Base-by-base conservation (phyloP, 1,140 invertebrate genomes). In the Dendroctonus ponderosae region DNA sequence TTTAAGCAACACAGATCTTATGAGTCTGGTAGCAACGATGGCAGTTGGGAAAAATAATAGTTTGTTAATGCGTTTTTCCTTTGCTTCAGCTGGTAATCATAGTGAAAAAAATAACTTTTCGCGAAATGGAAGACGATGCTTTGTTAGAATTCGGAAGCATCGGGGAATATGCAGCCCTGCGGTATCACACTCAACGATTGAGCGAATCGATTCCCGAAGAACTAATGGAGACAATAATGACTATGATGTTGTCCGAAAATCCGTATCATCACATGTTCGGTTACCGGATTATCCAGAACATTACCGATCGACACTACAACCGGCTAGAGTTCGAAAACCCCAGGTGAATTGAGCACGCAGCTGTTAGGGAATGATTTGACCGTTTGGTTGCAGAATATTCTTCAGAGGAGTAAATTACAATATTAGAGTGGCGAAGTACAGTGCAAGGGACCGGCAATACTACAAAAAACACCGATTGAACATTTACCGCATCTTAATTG, bases 241-340 rank as follows among this genome's bases (percentile, higher is more conserved):
- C 77, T 15, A 80, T 85, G 76, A 80, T 85, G 49, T 70, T 72
- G 6, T 83, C 82, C 0, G 54, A 74, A 12, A 81, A 80, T 64
- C 66, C 74, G 54, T 68, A 82, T 11, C 76, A 81, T 9, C 84
- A 79, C 62, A 71, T 85, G 0, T 69, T 85, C 7, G 84, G 84
- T 6, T 82, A 82, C 64, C 74, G 83, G 14, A 78, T 86, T 4
- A 66, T 85, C 4, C 80, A 85, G 37, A 77, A 80, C 70, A 74
- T 87, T 48, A 74, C 86, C 3, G 85, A 87, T 68, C 74, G 85
- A 57, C 76, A 80, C 9, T 66, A 77, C 0, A 86, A 87, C 65
- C 75, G 71, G 37, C 37, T 70, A 11, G 71, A 79, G 56, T 82
- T 86, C 52, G 72, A 80, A 41, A 79, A 79, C 0, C 84, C 85